Evolutionary conservation across 2,113 vertebrate genomes (phyloP), one percentile per base, ranked within the genome.

Genomic region (Jaculus jaculus): DNA sequence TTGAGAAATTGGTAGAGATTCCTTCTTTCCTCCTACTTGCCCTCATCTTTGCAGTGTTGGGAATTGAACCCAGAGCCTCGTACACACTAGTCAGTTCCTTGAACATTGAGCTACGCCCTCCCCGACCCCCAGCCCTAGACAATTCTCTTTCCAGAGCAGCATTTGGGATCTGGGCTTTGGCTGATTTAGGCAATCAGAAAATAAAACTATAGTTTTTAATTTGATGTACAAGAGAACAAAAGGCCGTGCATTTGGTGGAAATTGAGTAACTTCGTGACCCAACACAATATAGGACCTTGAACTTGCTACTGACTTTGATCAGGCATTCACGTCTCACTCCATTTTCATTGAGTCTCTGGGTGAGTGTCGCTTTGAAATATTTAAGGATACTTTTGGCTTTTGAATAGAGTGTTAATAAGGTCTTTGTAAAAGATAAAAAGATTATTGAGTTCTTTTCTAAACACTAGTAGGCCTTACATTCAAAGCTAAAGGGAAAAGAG

Each of bases 91-190:
- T 28, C 10, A 66, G n/a, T 10, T 39, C n/a, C 54, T 61, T n/a
- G 69, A 15, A 54, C 82, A 47, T 51, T 63, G 30, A 63, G 28
- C 63, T 69, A 54, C 16, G 11, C 42, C 42, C 42, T 47, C 42
- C 42, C 42, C 8, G 42, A 5, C 24, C 18, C 3, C 51, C 47
- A 69, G 51, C 13, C 60, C 72, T 75, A 66, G 32, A 71, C 65
- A 69, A 7, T 92, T 97, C 91, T 93, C 73, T 87, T 95, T 90
- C 90, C 93, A 82, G 92, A 91, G 65, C 39, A 96, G 47, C 69
- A 42, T 39, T 92, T 84, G 89, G 54, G 16, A 77, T 75, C 84
- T 84, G 26, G 21, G 42, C 32, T 95, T 87, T 85, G 42, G 68
- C 47, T 75, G n/a, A 54, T 87, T 60, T 87, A 92, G 61, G 28